Base-by-base conservation (phyloP, 2,888 invertebrate species). In the Clostera curtula region DNA sequence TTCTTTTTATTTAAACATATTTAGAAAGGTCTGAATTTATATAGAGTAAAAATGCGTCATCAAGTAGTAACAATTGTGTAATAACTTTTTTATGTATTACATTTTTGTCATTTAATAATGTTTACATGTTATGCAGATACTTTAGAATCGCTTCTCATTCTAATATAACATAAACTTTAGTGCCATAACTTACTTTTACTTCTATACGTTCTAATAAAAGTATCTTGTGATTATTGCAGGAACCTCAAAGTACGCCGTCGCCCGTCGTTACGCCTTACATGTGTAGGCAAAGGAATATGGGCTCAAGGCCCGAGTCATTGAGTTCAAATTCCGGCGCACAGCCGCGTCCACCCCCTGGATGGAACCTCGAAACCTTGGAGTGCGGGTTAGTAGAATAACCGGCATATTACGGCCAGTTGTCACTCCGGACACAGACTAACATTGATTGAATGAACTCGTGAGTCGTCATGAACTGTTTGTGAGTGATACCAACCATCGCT, bases 241-340 rank as follows among this genome's bases (percentile, higher is more conserved):
- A 75, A 33, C n/a, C n/a, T n/a, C 69, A 67, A 40, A 85, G 61
- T 51, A 75, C 91, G 28, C 91, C 93, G 8, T 93, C 93, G 4
- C 93, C 93, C 6, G 88, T 89, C 26, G 90, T 90, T 48, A 92
- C 93, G 10, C 93, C 93, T 17, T 93, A 92, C 65, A 75, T 93
- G 66, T 93, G 93, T 66, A 87, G 94, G 30, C 94, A 94, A 61
- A 86, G 94, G 33, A 92, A 86, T 62, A 89, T 89, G 65, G 86
- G 87, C 8, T 86, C 86, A 9, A 84, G 88, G 34, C 58, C 75
- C 0, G 82, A 80, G 43, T 80, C 80, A 0, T 53, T 73, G 40
- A 61, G 59, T 47, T 79, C 79, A 0, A 71, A 70, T 12, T 36
- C 64, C 2, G 74, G 49, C n/a, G 47, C 52, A 1, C 45, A 41